Conservation (phyloP, 2,888 invertebrate species). For the Deilephila elpenor region DNA sequence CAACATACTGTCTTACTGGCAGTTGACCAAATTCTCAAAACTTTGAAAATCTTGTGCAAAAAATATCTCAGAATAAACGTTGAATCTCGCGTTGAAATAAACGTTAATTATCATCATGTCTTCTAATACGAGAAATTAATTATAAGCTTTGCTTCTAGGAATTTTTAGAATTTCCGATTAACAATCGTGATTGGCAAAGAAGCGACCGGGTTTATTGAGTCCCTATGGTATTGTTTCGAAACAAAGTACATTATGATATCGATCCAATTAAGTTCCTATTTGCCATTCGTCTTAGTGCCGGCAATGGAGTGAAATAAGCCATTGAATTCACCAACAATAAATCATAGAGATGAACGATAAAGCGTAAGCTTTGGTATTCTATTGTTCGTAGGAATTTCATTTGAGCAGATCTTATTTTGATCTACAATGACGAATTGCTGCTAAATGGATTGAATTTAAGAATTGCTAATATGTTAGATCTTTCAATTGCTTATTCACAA, state of each 20-base stretch:
- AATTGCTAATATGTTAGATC: too few species aligned
- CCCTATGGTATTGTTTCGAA: not conserved
- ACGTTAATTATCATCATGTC: too few species aligned
- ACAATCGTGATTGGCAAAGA: too few species aligned
- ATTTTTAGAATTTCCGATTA: not conserved
- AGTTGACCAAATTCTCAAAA: too few species aligned
- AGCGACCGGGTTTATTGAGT: not conserved
- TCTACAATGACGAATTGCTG: conserved; percentile 14
- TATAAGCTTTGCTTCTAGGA: not conserved
- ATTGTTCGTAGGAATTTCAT: conserved; percentile 20
- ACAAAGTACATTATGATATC: not conserved
- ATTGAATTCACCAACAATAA: conserved; percentile 14
- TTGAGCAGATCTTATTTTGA: conserved; percentile 6
- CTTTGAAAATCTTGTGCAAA: too few species aligned
- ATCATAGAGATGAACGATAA: conserved; percentile 20
- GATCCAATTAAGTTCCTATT: conserved; percentile 4
- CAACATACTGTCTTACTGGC: too few species aligned
- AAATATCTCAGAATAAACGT: too few species aligned
- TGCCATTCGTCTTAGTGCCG: conserved; percentile 14
- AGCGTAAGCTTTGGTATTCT: conserved; percentile 10
- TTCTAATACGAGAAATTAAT: too few species aligned
- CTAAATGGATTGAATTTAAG: not conserved
- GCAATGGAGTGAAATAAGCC: conserved; percentile 15
- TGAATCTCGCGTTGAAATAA: too few species aligned
- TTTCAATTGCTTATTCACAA: too few species aligned